Conservation (phyloP, 1,140 invertebrate species). For the Gyrodactylus bullatarudis region DNA sequence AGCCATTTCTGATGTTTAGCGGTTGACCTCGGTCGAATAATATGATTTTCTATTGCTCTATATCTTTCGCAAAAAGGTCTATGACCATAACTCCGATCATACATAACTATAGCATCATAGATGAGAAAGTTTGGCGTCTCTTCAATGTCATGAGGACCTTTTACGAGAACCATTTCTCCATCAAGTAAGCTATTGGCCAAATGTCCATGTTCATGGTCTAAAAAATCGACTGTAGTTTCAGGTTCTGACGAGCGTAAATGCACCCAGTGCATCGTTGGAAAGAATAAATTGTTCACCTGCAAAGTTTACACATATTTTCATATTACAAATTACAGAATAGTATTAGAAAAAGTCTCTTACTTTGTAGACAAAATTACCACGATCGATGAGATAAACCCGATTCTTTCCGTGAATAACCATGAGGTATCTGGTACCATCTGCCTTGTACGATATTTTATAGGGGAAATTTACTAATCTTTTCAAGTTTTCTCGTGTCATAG, state of each 20-base stretch:
- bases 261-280: neutral
- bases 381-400: conserved; percentile 63
- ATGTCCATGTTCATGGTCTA: conserved; percentile 33
- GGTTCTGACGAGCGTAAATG: neutral
- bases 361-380: conserved; percentile 70
- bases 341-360: too few relatives aligned
- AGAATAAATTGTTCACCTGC: neutral
- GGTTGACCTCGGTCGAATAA: neutral
- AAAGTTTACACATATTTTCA: too few relatives aligned
- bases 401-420: conserved; percentile 55
- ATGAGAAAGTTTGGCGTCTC: conserved; percentile 53
- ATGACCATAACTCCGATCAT: conserved; percentile 19
- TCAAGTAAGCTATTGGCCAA: conserved; percentile 54
- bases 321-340: conserved; percentile 45
- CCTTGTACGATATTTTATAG: conserved; percentile 92
- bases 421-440: conserved; percentile 77
- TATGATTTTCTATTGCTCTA: neutral
- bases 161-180: conserved; percentile 75
- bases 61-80: neutral
- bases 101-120: conserved; percentile 64
- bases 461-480: conserved; percentile 35
- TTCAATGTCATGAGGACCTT: conserved; percentile 26
- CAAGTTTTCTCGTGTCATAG: conserved; percentile 57
- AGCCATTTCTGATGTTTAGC: neutral
- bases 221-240: conserved; percentile 9